Conservation (phyloP, 2,797 vertebrate genomes). For the Rhadinocentrus ornatus region DNA sequence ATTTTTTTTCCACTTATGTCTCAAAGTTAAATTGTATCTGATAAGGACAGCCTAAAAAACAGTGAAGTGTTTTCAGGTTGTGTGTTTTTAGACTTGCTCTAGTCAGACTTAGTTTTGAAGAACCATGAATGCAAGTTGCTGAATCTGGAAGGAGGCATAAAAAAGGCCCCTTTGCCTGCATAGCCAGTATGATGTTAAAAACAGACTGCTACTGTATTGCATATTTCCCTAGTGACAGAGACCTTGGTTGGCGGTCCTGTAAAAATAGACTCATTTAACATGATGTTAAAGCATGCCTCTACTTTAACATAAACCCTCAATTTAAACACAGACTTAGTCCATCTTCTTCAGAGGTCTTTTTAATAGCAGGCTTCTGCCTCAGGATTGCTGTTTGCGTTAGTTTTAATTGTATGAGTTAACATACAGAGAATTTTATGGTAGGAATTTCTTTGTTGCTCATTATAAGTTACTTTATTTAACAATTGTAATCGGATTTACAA, state of each 20-base stretch:
- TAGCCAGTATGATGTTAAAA: slow-evolving; percentile 38
- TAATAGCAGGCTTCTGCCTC: slow-evolving; percentile 28
- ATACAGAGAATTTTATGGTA: slow-evolving; percentile 40
- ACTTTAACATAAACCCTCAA: slow-evolving; percentile 41
- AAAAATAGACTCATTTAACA: slow-evolving; percentile 45
- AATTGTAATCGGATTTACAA: slow-evolving; percentile 15
- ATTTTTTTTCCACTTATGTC: slow-evolving; percentile 9
- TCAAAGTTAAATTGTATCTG: neutral
- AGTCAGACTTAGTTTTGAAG: neutral
- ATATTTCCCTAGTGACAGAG: slow-evolving; percentile 24
- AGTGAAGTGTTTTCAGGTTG: neutral
- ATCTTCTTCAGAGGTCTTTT: slow-evolving; percentile 9
- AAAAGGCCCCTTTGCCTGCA: slow-evolving; percentile 15
- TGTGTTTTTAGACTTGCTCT: neutral
- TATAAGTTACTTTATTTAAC: slow-evolving; percentile 34
- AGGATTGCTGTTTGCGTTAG: slow-evolving; percentile 20
- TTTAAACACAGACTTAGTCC: slow-evolving; percentile 37
- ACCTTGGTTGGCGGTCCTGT: slow-evolving; percentile 26
- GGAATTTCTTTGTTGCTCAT: slow-evolving; percentile 44
- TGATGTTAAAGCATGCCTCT: slow-evolving; percentile 16
- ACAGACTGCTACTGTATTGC: slow-evolving; percentile 37
- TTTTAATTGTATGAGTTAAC: slow-evolving; percentile 45
- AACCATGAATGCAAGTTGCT: slow-evolving; percentile 29
- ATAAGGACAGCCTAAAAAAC: slow-evolving; percentile 10
- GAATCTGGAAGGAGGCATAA: slow-evolving; percentile 17